Percentiles rank a stretch among this genome's conserved stretches.
phyloP scores from a whole-genome alignment of 2,797 vertebrate genomes.

The Arrhamphus sclerolepis region DNA sequence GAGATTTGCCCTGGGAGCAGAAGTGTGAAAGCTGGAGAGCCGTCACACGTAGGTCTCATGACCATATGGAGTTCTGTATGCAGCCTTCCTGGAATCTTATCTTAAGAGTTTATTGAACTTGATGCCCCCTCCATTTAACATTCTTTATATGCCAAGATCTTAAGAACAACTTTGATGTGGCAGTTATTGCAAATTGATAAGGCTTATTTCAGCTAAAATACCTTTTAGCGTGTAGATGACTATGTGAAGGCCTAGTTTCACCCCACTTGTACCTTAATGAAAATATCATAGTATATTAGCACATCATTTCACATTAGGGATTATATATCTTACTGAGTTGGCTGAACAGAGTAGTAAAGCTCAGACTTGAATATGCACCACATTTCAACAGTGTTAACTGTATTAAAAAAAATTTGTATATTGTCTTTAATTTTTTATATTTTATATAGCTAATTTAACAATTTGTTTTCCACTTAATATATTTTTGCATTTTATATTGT shows the following conservation, averaged over 20 bases:
- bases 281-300: not conserved
- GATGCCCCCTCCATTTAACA: slow-evolving; percentile 27
- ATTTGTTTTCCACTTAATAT: no score
- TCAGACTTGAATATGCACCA: slow-evolving; percentile 9
- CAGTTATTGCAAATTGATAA: slow-evolving; percentile 20
- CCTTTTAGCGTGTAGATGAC: not conserved
- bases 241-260: not conserved
- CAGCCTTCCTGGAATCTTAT: slow-evolving; percentile 51
- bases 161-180: slow-evolving; percentile 10
- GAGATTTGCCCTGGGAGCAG: slow-evolving; percentile 45
- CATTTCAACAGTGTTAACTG: not conserved
- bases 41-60: slow-evolving; percentile 69
- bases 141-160: slow-evolving; percentile 26
- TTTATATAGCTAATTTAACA: no score
- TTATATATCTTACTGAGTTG: not conserved
- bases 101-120: slow-evolving; percentile 31
- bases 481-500: no score
- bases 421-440: no score
- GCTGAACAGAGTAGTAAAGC: not conserved
- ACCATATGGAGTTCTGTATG: slow-evolving; percentile 42
- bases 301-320: not conserved
- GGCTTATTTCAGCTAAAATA: not conserved
- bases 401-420: no score
- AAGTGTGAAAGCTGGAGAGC: slow-evolving; percentile 40
- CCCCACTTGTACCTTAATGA: not conserved